Base-by-base conservation (phyloP, 2,888 invertebrate genomes). In the Trichacis sp. region DNA sequence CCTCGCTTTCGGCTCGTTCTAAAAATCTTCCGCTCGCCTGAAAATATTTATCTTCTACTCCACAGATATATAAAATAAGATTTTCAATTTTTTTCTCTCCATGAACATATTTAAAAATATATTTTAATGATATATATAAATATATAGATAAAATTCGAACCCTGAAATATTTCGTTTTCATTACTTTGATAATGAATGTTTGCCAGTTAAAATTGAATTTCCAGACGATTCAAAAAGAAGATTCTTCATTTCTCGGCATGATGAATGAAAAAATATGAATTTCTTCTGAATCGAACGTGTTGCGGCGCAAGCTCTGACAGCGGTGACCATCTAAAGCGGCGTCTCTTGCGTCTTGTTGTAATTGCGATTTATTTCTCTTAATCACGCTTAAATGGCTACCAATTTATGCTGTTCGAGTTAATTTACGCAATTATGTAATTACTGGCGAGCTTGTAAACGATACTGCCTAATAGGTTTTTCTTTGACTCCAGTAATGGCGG, bases 371-470 rank as follows among this genome's bases (percentile, higher is more conserved):
- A 82, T 81, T 79, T 80, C 77, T 74, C 78, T 78, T 80, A 80
- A 81, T 81, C 79, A 77, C 76, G 73, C 75, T 79, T 80, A 81
- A 82, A 79, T 77, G 78, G 73, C 74, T 70, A 75, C 76, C 80
- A 78, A 80, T 80, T 81, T 79, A 81, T 81, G 74, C 78, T 71
- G 73, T 70, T 70, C 73, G 72, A 76, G 81, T 80, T 80, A 81
- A 81, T 81, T 81, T 77, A 74, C 79, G 80, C 80, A 82, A 82
- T 82, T 82, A 82, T 77, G 78, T 81, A 80, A 82, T 81, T 81
- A 80, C 76, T 71, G 67, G 63, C 58, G 69, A 64, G 69, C 64
- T 69, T 57, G 68, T 61, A 56, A 70, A 73, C 72, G 70, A 60
- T 64, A 62, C 64, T 67, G 64, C 76, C 75, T 75, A 76, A 75